Conservation (phyloP, 2,888 invertebrate genomes). For the Aricia artaxerxes region DNA sequence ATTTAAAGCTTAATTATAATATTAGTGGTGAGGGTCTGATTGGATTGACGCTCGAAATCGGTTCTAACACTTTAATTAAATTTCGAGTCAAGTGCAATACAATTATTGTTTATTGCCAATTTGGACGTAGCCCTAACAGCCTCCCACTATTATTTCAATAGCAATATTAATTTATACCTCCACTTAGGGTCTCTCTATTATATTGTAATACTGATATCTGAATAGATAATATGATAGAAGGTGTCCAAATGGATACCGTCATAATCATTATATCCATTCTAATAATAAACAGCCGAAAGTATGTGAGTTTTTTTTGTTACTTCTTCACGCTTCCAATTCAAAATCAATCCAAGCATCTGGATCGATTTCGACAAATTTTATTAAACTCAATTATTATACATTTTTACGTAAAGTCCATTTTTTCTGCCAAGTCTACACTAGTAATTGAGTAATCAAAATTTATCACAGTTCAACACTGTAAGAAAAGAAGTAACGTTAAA, state of each 20-base stretch:
- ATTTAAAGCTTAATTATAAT: conserved; percentile 52
- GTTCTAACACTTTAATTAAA: conserved; percentile 48
- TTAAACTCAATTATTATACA: too few species aligned
- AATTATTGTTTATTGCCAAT: conserved; percentile 37
- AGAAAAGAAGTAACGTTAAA: background rate
- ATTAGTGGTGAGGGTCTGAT: conserved; percentile 39
- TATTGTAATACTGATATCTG: background rate
- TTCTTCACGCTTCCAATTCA: too few species aligned
- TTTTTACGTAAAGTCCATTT: too few species aligned
- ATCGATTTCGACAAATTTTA: too few species aligned
- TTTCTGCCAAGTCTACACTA: too few species aligned
- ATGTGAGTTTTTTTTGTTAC: too few species aligned
- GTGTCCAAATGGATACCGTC: too few species aligned
- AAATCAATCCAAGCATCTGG: too few species aligned
- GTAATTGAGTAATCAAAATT: too few species aligned
- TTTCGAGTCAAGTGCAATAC: conserved; percentile 39
- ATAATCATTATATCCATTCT: too few species aligned
- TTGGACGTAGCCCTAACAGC: conserved; percentile 25
- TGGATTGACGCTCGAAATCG: conserved; percentile 50
- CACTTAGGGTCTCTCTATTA: background rate
- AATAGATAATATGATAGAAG: background rate
- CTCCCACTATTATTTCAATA: conserved; percentile 14
- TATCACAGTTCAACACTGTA: too few species aligned
- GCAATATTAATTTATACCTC: conserved; percentile 22
- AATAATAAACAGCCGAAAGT: too few species aligned